Evolutionary conservation across 2,888 invertebrate genomes (phyloP).

Genomic region (Keiferia lycopersicella): DNA sequence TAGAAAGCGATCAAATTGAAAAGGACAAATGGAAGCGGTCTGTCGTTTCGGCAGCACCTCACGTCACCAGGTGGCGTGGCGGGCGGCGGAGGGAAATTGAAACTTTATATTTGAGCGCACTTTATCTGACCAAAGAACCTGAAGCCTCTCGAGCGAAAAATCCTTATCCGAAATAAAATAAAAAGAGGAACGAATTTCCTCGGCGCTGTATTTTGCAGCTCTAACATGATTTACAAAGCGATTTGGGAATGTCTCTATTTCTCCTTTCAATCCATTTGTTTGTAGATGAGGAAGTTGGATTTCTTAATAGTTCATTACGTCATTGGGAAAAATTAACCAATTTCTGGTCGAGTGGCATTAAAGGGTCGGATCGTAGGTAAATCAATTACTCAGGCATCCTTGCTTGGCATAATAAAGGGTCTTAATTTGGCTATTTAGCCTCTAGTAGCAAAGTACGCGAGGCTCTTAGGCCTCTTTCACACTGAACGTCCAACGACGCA

Average conservation of each 20-base stretch:
- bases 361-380: no score
- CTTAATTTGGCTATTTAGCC: no score
- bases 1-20: constrained; percentile 1
- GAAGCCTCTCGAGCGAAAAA: constrained; percentile 61
- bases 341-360: no score
- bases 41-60: constrained; percentile 33
- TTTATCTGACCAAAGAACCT: constrained; percentile 49
- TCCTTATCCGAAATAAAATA: constrained; percentile 67
- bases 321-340: no score
- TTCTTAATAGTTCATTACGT: no score
- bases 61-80: constrained; percentile 53
- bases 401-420: no score
- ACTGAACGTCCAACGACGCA: no score
- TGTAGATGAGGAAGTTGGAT: background rate
- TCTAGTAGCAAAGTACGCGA: no score
- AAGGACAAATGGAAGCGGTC: background rate
- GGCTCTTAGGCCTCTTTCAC: no score
- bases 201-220: constrained; percentile 55
- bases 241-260: constrained; percentile 49
- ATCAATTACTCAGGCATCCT: no score
- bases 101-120: constrained; percentile 78
- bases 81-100: constrained; percentile 71
- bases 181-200: constrained; percentile 58
- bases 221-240: constrained; percentile 52
- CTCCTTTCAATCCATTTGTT: constrained; percentile 28